These are phyloP conservation scores for Tanypteryx hageni DNA, from an alignment of 2,888 invertebrate genomes.

Conservation along the genomic window DNA sequence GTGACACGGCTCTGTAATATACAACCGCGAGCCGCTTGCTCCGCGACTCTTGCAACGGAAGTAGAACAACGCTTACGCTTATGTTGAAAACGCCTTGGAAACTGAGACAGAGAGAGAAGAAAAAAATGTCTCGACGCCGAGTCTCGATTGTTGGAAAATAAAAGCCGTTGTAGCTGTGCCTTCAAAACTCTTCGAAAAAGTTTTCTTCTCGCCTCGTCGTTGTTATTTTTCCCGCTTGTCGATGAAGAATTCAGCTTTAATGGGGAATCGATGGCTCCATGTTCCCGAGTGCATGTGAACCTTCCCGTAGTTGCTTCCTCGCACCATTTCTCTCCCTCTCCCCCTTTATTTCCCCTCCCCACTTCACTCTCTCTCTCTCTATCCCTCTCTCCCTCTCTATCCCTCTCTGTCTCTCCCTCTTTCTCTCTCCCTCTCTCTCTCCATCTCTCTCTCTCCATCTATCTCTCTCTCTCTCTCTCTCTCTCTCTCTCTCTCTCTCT, in stretches of 20 bases:
- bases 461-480: too few species aligned
- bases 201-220: neutral
- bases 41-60: neutral
- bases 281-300: neutral
- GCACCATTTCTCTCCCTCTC: too few species aligned
- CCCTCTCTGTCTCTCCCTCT: too few species aligned
- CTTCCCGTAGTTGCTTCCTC: neutral
- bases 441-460: too few species aligned
- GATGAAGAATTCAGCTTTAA: conserved; percentile 17
- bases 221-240: conserved; percentile 13
- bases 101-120: neutral
- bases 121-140: neutral
- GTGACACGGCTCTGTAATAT: neutral
- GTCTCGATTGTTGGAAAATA: neutral
- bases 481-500: too few species aligned
- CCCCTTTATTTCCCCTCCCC: neutral
- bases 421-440: too few species aligned
- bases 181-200: neutral
- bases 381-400: too few species aligned
- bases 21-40: neutral
- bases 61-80: neutral
- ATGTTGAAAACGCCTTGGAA: neutral
- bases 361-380: too few species aligned
- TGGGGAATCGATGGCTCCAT: conserved; percentile 14
- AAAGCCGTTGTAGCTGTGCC: neutral